Evolutionary conservation across 2,888 invertebrate genomes (phyloP).

Genomic region (Caenorhabditis japonica): DNA sequence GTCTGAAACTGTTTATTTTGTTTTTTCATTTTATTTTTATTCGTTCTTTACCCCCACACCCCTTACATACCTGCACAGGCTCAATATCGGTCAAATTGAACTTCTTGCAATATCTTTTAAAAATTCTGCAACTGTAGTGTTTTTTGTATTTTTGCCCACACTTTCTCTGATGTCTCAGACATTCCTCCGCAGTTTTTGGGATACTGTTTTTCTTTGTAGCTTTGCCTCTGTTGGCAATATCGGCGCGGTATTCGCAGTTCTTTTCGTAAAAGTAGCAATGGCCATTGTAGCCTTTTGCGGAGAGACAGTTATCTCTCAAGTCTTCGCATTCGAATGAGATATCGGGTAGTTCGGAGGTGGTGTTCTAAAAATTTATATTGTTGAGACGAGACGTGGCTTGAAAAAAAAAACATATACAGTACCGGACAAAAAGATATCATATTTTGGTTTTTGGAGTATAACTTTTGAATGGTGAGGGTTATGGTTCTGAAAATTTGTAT

Average conservation of each 20-base stretch:
- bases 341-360: constrained; percentile 14
- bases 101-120: constrained; percentile 34
- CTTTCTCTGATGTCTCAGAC: constrained; percentile 41
- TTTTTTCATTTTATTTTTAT: background rate
- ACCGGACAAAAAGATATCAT: too few species aligned
- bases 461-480: too few species aligned
- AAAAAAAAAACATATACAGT: background rate
- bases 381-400: too few species aligned
- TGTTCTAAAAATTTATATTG: constrained; percentile 5
- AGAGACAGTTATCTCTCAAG: constrained; percentile 44
- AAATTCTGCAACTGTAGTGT: constrained; percentile 47
- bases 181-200: constrained; percentile 23
- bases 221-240: constrained; percentile 33
- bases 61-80: too few species aligned
- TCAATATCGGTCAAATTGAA: constrained; percentile 23
- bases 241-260: constrained; percentile 27
- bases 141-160: constrained; percentile 46
- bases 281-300: constrained; percentile 47
- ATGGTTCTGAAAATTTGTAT: too few species aligned
- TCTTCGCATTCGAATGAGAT: constrained; percentile 46
- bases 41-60: too few species aligned
- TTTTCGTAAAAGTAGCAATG: constrained; percentile 55
- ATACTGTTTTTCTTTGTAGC: constrained; percentile 6
- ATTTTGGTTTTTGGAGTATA: too few species aligned
- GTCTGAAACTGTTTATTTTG: background rate